Evolutionary conservation across 2,888 invertebrate species (phyloP).

Genomic region (Mesorhabditis spiculigera): DNA sequence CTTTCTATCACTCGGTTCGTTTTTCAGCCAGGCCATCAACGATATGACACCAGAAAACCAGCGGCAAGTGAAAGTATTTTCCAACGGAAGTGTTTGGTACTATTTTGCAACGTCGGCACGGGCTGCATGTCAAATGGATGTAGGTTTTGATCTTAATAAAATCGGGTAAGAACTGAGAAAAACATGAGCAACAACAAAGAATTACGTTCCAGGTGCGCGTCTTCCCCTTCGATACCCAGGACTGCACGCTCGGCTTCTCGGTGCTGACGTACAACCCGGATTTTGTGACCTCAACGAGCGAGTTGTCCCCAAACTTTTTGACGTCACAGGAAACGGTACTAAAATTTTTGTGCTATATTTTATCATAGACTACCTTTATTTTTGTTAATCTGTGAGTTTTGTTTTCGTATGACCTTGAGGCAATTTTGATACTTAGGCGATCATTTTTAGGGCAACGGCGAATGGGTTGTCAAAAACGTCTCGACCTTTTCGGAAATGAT

Average conservation of each 20-base stretch:
- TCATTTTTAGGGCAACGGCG: constrained; percentile 4
- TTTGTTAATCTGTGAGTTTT: no score
- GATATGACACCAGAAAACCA: neutral
- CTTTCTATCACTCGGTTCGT: no score
- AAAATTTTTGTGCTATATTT: no score
- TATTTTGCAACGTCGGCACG: neutral
- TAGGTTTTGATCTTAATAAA: neutral
- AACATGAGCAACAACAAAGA: neutral
- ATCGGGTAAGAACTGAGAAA: neutral
- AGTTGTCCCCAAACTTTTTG: neutral
- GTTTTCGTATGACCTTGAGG: no score
- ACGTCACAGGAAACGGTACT: no score
- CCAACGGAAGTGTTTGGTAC: neutral
- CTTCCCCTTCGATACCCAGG: neutral
- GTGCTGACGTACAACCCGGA: neutral
- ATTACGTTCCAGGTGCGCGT: neutral
- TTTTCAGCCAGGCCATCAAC: neutral
- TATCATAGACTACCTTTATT: no score
- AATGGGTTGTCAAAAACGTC: neutral
- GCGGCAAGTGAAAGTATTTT: neutral
- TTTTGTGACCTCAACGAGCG: neutral
- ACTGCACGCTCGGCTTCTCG: neutral
- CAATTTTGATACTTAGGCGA: no score
- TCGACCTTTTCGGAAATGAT: no score
- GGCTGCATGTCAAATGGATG: neutral